Evolutionary conservation across 2,888 invertebrate genomes (phyloP).

Genomic region (Protodeltote pygarga): DNA sequence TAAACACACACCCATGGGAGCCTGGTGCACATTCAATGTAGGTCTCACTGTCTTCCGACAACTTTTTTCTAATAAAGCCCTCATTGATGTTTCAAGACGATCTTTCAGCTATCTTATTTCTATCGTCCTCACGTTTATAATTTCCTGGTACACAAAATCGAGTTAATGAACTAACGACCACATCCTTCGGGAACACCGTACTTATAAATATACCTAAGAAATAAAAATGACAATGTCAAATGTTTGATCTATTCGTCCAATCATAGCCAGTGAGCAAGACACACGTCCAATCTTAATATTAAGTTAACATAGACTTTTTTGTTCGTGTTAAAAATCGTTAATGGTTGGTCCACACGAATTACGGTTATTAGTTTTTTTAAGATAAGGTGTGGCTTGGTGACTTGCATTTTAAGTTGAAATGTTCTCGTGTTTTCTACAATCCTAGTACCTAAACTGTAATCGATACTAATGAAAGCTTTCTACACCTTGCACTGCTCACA

Average conservation of each 20-base stretch:
- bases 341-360: too few species aligned
- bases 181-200: neutral
- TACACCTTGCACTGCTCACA: conserved; percentile 58
- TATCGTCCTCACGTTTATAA: conserved; percentile 33
- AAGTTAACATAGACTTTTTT: too few species aligned
- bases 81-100: too few species aligned
- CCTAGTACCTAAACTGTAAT: conserved; percentile 54
- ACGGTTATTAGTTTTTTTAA: neutral
- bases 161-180: conserved; percentile 57
- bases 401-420: conserved; percentile 10
- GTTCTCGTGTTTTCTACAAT: conserved; percentile 38
- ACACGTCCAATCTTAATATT: conserved; percentile 1
- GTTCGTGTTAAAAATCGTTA: too few species aligned
- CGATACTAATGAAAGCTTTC: conserved; percentile 51
- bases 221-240: neutral
- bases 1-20: conserved; percentile 39
- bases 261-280: conserved; percentile 20
- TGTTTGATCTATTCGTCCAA: conserved; percentile 14
- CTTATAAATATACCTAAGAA: neutral
- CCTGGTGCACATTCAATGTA: neutral
- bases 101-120: too few species aligned
- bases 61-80: neutral
- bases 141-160: conserved; percentile 52
- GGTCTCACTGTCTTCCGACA: neutral
- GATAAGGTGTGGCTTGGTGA: conserved; percentile 2